A percentile compares a stretch with the other conserved stretches of the same genome.
phyloP scores from a whole-genome alignment of 2,797 vertebrate species.

The Selene dorsalis region DNA sequence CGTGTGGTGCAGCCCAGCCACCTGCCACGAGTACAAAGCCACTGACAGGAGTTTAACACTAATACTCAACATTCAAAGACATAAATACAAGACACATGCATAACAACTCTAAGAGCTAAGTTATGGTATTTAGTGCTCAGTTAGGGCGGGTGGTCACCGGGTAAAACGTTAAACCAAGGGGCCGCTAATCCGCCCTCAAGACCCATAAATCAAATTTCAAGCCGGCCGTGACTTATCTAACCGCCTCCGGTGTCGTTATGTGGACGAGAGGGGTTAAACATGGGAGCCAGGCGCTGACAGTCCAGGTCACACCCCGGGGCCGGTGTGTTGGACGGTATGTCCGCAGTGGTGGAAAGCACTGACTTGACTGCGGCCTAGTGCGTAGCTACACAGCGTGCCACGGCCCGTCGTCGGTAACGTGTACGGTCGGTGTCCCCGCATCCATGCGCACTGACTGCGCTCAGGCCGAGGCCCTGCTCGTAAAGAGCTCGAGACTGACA shows the following conservation, averaged over 20 bases:
- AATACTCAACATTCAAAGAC: not conserved
- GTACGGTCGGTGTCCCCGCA: slow-evolving; percentile 39
- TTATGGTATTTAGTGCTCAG: not conserved
- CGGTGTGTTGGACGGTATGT: not conserved
- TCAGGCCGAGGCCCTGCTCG: slow-evolving; percentile 63
- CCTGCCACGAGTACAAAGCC: slow-evolving; percentile 24
- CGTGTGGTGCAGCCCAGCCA: not conserved
- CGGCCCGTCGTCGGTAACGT: slow-evolving; percentile 47
- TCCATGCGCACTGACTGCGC: slow-evolving; percentile 58
- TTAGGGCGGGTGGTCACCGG: not conserved
- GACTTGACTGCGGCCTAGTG: slow-evolving; percentile 71
- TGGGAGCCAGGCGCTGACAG: too few relatives aligned
- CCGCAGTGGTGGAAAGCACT: slow-evolving; percentile 24
- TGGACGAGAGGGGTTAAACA: not conserved
- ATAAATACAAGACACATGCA: not conserved
- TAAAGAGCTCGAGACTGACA: not conserved
- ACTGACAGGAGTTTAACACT: not conserved
- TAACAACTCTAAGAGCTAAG: not conserved
- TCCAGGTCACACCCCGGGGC: not conserved
- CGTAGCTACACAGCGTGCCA: slow-evolving; percentile 26
- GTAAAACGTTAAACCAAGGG: slow-evolving; percentile 1
- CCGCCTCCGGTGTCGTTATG: not conserved
- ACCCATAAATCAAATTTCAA: slow-evolving; percentile 30
- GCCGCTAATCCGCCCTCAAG: slow-evolving; percentile 40
- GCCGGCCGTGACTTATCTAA: not conserved